Evolutionary conservation across 2,888 invertebrate genomes (phyloP).

Genomic region (Troilus luridus): DNA sequence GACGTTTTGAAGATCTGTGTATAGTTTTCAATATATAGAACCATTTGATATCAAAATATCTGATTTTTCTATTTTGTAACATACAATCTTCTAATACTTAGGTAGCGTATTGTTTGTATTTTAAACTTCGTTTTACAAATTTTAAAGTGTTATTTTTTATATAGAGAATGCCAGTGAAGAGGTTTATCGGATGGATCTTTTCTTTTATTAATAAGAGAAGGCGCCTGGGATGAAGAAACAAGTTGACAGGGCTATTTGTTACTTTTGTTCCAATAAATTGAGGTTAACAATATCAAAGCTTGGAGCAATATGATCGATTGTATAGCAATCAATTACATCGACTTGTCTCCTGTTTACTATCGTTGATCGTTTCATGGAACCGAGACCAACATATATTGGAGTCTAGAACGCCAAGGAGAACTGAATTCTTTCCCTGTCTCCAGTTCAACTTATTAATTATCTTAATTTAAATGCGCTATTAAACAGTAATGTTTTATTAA

Average conservation of each 20-base stretch:
- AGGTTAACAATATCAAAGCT: slow-evolving; percentile 39
- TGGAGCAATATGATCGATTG: slow-evolving; percentile 7
- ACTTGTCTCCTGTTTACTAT: background rate
- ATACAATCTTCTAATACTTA: no score
- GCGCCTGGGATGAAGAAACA: background rate
- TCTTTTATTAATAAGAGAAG: background rate
- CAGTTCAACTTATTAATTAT: background rate
- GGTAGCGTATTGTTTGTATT: no score
- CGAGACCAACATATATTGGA: background rate
- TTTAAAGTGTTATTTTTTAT: background rate
- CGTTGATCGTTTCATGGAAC: slow-evolving; percentile 28
- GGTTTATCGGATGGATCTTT: background rate
- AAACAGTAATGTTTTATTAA: background rate
- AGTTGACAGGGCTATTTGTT: slow-evolving; percentile 14
- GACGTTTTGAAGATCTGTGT: no score
- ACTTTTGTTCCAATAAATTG: slow-evolving; percentile 34
- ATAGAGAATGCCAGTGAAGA: background rate
- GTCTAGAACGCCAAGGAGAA: background rate
- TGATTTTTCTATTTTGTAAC: no score
- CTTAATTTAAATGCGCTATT: background rate
- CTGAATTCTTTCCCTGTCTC: background rate
- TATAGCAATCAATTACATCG: slow-evolving; percentile 25
- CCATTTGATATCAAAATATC: no score
- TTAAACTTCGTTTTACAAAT: no score
- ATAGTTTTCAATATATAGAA: no score